These are phyloP conservation scores for Hydractinia symbiolongicarpus DNA, from an alignment of 30 jellyfish, hydroid and myxozoan species.

Conservation along the genomic window DNA sequence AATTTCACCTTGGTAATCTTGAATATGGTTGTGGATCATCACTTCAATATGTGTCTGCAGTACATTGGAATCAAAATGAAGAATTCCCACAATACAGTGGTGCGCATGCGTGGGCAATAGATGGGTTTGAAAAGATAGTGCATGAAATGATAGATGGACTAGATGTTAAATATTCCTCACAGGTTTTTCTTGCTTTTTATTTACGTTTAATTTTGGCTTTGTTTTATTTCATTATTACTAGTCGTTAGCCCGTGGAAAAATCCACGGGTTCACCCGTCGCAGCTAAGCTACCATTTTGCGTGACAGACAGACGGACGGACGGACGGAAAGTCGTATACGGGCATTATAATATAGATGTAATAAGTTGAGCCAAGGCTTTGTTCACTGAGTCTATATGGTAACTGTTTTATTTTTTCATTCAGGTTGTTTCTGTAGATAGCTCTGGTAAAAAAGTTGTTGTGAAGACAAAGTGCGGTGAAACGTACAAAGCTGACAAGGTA, in stretches of 20 bases:
- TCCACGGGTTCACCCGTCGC: too few relatives aligned
- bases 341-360: too few relatives aligned
- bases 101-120: conserved; percentile 87
- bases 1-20: conserved; percentile 79
- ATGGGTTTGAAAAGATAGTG: conserved; percentile 50
- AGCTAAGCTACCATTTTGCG: too few relatives aligned
- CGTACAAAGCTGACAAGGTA: conserved; percentile 63
- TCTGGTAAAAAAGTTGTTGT: conserved; percentile 33
- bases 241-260: too few relatives aligned
- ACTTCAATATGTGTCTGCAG: conserved; percentile 68
- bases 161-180: conserved; percentile 37
- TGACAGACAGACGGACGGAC: too few relatives aligned
- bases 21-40: conserved; percentile 89
- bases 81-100: conserved; percentile 82
- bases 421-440: conserved; percentile 52
- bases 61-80: conserved; percentile 91
- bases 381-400: too few relatives aligned
- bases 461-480: conserved; percentile 37
- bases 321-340: too few relatives aligned
- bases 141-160: conserved; percentile 42
- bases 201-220: too few relatives aligned
- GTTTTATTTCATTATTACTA: too few relatives aligned
- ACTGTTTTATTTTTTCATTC: neutral
- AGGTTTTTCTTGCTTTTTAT: conserved; percentile 25
- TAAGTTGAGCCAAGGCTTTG: too few relatives aligned